phyloP scores from a whole-genome alignment of 2,888 invertebrate species.

The Heliothis peltigera region DNA sequence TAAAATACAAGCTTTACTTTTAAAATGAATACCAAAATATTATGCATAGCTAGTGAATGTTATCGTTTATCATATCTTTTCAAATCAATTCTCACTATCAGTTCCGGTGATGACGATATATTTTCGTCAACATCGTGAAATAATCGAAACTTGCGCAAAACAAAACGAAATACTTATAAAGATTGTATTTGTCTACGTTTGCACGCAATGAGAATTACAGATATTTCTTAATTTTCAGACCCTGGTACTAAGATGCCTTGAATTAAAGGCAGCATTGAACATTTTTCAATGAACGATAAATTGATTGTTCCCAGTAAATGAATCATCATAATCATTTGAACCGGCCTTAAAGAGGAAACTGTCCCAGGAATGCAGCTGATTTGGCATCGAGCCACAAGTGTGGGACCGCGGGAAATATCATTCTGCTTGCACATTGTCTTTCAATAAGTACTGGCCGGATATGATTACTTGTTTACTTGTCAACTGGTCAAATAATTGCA shows the following conservation, averaged over 20 bases:
- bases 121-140: constrained; percentile 14
- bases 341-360: constrained; percentile 72
- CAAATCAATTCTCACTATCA: constrained; percentile 31
- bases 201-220: too few relatives aligned
- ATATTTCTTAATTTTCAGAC: too few relatives aligned
- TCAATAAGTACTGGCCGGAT: constrained; percentile 58
- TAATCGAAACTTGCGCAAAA: constrained; percentile 17
- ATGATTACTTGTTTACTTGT: constrained; percentile 56
- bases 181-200: too few relatives aligned
- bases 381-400: constrained; percentile 78
- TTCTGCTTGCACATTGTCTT: constrained; percentile 76
- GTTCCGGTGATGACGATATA: constrained; percentile 26
- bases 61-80: constrained; percentile 21
- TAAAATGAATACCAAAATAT: background rate
- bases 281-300: constrained; percentile 19
- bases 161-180: background rate
- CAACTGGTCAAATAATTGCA: constrained; percentile 32
- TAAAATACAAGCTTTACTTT: background rate
- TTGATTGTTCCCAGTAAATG: constrained; percentile 54
- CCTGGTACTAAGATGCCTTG: too few relatives aligned
- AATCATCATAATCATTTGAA: constrained; percentile 67
- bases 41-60: background rate
- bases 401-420: constrained; percentile 71
- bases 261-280: constrained; percentile 13
- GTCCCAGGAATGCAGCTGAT: constrained; percentile 72